Evolutionary conservation across 2,797 vertebrate genomes (phyloP).

Genomic region (Lemur catta): DNA sequence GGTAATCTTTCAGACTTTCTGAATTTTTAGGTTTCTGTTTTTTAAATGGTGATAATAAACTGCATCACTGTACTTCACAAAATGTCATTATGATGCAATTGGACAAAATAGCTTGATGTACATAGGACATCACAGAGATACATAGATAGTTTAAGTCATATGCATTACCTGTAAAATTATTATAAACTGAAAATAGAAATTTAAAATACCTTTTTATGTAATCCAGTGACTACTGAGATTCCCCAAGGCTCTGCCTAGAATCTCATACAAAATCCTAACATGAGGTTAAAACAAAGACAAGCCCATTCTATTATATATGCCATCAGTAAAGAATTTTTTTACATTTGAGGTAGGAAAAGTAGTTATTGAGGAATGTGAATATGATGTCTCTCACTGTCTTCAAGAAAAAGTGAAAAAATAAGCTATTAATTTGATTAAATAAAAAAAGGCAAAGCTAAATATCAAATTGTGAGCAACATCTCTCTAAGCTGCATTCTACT

Average conservation of each 20-base stretch:
- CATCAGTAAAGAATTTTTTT: neutral
- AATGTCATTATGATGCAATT: neutral
- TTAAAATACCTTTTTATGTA: neutral
- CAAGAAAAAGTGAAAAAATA: neutral
- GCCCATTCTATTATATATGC: neutral
- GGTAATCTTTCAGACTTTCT: neutral
- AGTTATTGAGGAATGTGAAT: neutral
- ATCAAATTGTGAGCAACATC: neutral
- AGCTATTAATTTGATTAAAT: neutral
- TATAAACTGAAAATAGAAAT: conserved; percentile 1
- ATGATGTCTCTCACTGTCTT: neutral
- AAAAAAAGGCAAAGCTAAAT: neutral
- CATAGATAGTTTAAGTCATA: neutral
- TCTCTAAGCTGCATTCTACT: neutral
- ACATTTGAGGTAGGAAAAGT: neutral
- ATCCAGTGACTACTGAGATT: neutral
- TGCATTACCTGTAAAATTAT: neutral
- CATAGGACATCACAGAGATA: neutral
- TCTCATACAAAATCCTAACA: neutral
- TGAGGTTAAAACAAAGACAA: neutral
- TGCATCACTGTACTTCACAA: neutral
- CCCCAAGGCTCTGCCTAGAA: neutral
- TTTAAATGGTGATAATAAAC: neutral
- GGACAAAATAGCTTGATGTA: neutral
- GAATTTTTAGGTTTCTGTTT: neutral